phyloP scores from a whole-genome alignment of 1,140 invertebrate genomes.

The Eubasilissa regina region DNA sequence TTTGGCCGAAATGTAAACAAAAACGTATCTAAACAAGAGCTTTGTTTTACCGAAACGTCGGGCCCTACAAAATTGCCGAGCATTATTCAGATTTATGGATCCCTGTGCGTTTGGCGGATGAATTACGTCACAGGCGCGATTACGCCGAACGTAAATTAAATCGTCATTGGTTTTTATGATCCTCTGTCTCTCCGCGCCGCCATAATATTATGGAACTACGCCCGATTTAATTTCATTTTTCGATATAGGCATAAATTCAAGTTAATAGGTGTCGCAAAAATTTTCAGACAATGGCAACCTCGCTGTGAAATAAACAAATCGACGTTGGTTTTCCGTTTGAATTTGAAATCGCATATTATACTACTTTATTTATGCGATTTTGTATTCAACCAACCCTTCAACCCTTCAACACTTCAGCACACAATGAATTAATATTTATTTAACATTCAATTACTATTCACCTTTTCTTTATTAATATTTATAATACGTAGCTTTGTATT shows the following conservation, averaged over 20 bases:
- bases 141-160: conserved; percentile 52
- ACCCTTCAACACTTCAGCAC: no score
- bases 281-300: conserved; percentile 2
- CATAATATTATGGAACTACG: conserved; percentile 5
- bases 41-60: conserved; percentile 17
- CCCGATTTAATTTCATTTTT: conserved; percentile 43
- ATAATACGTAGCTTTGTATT: no score
- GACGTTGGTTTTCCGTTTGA: conserved; percentile 9
- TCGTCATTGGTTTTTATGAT: conserved; percentile 55
- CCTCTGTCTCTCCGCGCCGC: conserved; percentile 28
- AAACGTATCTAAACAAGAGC: conserved; percentile 43
- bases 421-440: no score
- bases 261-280: conserved; percentile 24
- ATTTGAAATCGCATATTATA: background rate
- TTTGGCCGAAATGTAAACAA: conserved; percentile 37
- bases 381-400: background rate
- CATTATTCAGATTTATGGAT: conserved; percentile 55
- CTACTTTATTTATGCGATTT: conserved; percentile 1
- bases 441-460: no score
- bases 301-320: conserved; percentile 9
- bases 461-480: no score
- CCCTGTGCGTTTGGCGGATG: conserved; percentile 47
- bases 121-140: conserved; percentile 45
- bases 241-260: conserved; percentile 35
- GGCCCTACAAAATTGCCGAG: conserved; percentile 31